phyloP scores from a whole-genome alignment of 1,140 invertebrate species.

The Dendrolimus punctatus region DNA sequence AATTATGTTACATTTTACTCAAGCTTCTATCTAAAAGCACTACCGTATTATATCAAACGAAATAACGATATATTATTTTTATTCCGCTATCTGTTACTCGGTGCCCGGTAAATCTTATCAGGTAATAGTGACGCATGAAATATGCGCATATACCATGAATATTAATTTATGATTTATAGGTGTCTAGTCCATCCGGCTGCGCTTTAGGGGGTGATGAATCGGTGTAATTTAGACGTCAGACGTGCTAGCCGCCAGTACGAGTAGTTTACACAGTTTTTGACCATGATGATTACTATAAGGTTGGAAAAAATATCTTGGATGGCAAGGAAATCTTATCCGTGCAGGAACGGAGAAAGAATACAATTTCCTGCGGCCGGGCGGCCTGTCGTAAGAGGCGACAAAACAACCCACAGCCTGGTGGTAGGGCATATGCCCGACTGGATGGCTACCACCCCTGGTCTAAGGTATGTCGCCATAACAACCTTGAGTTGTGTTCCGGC shows the following conservation, averaged over 20 bases:
- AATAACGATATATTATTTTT: conserved; percentile 3
- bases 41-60: not conserved
- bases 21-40: not conserved
- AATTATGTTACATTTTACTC: not conserved
- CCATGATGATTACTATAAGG: not conserved
- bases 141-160: conserved; percentile 10
- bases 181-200: conserved; percentile 13
- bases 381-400: too few relatives aligned
- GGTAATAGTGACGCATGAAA: conserved; percentile 10
- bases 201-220: conserved; percentile 16
- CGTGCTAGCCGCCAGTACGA: not conserved
- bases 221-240: conserved; percentile 15
- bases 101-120: not conserved
- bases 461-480: too few relatives aligned
- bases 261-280: not conserved
- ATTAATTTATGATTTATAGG: conserved; percentile 22
- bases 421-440: too few relatives aligned
- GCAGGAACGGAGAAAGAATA: too few relatives aligned
- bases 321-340: too few relatives aligned
- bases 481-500: too few relatives aligned
- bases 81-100: not conserved
- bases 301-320: not conserved
- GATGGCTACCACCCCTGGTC: too few relatives aligned
- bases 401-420: too few relatives aligned
- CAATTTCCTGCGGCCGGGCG: too few relatives aligned